These are phyloP conservation scores for Leptinotarsa rubiginosa DNA, from an alignment of 2,888 invertebrate species.

Conservation along the genomic window DNA sequence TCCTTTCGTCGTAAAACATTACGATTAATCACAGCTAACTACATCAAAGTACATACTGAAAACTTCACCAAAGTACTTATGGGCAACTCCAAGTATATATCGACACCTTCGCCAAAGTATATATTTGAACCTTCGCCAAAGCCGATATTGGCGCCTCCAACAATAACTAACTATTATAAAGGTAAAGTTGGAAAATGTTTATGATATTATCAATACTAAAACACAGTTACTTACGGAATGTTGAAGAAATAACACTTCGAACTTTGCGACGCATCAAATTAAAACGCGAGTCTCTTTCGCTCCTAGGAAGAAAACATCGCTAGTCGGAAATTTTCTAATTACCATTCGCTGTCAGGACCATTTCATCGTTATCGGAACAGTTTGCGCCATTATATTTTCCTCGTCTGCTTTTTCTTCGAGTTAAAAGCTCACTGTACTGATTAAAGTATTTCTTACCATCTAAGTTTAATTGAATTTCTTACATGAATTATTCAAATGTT, in stretches of 20 bases:
- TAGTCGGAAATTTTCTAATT: conserved; percentile 49
- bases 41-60: no score
- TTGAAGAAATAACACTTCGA: neutral
- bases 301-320: neutral
- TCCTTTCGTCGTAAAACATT: no score
- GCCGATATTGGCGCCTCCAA: accelerated
- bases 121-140: no score
- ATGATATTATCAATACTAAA: no score
- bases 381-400: conserved; percentile 39
- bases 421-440: conserved; percentile 55
- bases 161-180: no score
- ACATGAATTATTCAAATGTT: conserved; percentile 56
- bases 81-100: no score
- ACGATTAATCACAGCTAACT: no score
- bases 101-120: accelerated
- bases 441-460: conserved; percentile 52
- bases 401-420: conserved; percentile 32
- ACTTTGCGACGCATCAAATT: no score
- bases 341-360: conserved; percentile 51
- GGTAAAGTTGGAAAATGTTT: no score
- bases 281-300: neutral
- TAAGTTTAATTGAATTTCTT: conserved; percentile 57
- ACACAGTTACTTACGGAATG: no score
- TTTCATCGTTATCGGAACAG: conserved; percentile 44
- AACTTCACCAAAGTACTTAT: no score